Conservation (phyloP, 2,797 vertebrate genomes). For the Catostomus latipinnis region DNA sequence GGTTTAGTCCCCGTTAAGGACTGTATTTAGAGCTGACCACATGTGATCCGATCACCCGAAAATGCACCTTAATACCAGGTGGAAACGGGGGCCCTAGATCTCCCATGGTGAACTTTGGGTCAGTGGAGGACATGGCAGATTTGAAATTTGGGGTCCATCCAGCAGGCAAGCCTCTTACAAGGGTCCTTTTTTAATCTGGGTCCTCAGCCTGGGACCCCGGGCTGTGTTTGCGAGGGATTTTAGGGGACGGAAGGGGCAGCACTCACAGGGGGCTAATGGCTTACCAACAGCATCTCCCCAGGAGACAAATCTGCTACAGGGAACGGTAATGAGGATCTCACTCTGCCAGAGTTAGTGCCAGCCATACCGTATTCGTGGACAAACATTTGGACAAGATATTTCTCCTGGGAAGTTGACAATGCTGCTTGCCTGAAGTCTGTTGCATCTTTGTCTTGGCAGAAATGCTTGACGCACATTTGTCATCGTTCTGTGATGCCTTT, state of each 20-base stretch:
- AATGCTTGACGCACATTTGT: slow-evolving; percentile 13
- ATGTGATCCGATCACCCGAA: neutral
- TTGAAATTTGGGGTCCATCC: neutral
- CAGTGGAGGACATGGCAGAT: neutral
- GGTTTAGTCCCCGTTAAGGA: too few relatives aligned
- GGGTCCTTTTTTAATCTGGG: neutral
- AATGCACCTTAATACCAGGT: neutral
- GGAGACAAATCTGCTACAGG: slow-evolving; percentile 25
- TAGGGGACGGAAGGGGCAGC: neutral
- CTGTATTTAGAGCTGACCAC: neutral
- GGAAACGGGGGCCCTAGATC: neutral
- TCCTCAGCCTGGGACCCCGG: neutral
- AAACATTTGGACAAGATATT: slow-evolving; percentile 34
- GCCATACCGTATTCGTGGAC: neutral
- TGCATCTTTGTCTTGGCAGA: slow-evolving; percentile 28
- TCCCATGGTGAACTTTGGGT: slow-evolving; percentile 16
- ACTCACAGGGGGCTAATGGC: slow-evolving; percentile 35
- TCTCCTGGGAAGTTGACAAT: slow-evolving; percentile 18
- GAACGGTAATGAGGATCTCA: slow-evolving; percentile 8
- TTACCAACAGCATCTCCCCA: slow-evolving; percentile 25
- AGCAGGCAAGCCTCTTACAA: slow-evolving; percentile 11
- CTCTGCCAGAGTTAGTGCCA: neutral
- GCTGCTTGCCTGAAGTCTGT: slow-evolving; percentile 19
- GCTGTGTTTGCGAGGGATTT: neutral
- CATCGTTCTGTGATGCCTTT: slow-evolving; percentile 7